Evolutionary conservation across 2,888 invertebrate genomes (phyloP).

Genomic region (Philhelius pedissequus): DNA sequence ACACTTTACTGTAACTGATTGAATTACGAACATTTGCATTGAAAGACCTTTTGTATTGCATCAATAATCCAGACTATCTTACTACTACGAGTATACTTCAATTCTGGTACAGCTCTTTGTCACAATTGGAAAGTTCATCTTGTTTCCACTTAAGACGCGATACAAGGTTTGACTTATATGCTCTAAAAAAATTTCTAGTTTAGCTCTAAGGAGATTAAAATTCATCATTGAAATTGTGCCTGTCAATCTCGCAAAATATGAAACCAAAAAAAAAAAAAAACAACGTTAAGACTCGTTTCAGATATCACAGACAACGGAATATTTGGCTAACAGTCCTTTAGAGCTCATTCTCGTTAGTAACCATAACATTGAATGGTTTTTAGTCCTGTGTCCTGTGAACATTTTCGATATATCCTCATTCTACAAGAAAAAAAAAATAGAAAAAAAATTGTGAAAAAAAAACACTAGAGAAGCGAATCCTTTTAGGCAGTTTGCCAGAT

Average conservation of each 20-base stretch:
- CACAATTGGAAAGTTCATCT: not conserved
- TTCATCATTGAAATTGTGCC: not conserved
- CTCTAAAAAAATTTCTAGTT: not conserved
- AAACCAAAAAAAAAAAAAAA: not conserved
- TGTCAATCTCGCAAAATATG: not conserved
- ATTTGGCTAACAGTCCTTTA: slow-evolving; percentile 28
- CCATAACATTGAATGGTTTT: slow-evolving; percentile 6
- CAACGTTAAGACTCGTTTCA: not conserved
- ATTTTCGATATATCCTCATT: not conserved
- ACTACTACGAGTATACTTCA: not conserved
- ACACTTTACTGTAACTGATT: no score
- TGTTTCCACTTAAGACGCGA: not conserved
- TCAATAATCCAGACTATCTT: not conserved
- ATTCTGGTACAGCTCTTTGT: not conserved
- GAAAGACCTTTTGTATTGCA: no score
- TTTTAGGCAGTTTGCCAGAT: slow-evolving; percentile 69
- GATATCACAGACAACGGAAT: not conserved
- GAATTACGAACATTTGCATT: no score
- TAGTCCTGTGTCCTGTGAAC: slow-evolving; percentile 16
- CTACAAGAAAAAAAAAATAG: not conserved
- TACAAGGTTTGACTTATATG: not conserved
- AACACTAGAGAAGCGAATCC: slow-evolving; percentile 53
- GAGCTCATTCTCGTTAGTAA: slow-evolving; percentile 9
- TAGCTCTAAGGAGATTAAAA: slow-evolving; percentile 13
- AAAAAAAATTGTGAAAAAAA: not conserved